Conservation (phyloP, 2,113 vertebrate genomes). For the Suricata suricatta region DNA sequence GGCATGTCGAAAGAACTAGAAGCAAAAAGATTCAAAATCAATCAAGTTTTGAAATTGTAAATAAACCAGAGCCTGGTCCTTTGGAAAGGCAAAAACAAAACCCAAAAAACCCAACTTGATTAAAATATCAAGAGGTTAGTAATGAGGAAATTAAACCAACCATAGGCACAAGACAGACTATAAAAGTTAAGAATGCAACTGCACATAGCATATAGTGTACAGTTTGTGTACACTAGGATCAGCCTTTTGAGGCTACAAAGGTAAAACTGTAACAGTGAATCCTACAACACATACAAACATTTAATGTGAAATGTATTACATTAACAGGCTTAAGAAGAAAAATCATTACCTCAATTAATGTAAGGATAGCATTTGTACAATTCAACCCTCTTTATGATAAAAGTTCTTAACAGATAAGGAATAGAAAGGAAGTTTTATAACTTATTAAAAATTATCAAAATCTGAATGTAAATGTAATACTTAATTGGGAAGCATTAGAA, state of each 20-base stretch:
- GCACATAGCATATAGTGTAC: neutral
- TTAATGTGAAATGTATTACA: neutral
- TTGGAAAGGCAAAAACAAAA: neutral
- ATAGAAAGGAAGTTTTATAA: neutral
- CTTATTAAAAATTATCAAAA: neutral
- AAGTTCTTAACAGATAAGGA: neutral
- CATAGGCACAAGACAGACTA: neutral
- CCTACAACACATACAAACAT: neutral
- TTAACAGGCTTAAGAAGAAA: neutral
- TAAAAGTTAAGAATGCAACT: neutral
- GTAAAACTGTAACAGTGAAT: neutral
- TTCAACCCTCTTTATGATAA: neutral
- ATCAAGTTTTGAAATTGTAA: neutral
- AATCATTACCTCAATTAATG: neutral
- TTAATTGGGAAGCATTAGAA: neutral
- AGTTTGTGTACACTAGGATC: neutral
- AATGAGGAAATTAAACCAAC: neutral
- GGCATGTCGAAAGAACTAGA: neutral
- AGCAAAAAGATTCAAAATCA: neutral
- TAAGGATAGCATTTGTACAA: neutral
- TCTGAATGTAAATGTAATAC: neutral
- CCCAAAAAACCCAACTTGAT: neutral
- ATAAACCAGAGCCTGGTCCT: neutral
- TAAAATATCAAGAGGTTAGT: neutral
- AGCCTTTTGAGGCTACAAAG: neutral